Evolutionary conservation across 2,113 vertebrate genomes (phyloP).

Genomic region (Pica pica): DNA sequence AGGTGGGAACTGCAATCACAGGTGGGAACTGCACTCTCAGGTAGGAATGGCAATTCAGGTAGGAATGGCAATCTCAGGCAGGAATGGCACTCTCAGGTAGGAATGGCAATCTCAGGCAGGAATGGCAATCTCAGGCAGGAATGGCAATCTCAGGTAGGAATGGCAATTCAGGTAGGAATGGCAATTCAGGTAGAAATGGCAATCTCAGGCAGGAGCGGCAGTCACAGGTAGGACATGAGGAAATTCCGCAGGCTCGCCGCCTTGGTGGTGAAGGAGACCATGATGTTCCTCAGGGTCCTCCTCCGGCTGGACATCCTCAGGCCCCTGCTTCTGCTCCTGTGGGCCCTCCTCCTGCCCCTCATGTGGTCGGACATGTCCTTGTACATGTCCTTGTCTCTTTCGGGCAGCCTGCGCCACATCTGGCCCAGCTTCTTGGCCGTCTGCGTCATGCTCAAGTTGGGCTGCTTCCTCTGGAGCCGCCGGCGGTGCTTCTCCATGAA

Average conservation of each 20-base stretch:
- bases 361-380: background rate
- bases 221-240: background rate
- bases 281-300: background rate
- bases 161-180: fast-evolving
- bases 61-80: background rate
- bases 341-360: background rate
- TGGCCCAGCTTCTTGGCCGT: background rate
- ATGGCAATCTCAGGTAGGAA: background rate
- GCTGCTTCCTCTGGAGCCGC: background rate
- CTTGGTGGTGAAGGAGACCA: background rate
- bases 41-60: background rate
- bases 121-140: background rate
- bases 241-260: background rate
- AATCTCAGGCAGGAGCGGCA: background rate
- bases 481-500: background rate
- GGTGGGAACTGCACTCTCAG: background rate
- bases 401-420: background rate
- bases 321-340: background rate
- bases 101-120: background rate
- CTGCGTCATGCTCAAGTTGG: background rate
- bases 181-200: background rate
- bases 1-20: background rate
- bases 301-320: background rate
- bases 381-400: fast-evolving
- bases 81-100: background rate